Base-by-base conservation (phyloP, 2,113 vertebrate genomes). In the Oncorhynchus gorbuscha region DNA sequence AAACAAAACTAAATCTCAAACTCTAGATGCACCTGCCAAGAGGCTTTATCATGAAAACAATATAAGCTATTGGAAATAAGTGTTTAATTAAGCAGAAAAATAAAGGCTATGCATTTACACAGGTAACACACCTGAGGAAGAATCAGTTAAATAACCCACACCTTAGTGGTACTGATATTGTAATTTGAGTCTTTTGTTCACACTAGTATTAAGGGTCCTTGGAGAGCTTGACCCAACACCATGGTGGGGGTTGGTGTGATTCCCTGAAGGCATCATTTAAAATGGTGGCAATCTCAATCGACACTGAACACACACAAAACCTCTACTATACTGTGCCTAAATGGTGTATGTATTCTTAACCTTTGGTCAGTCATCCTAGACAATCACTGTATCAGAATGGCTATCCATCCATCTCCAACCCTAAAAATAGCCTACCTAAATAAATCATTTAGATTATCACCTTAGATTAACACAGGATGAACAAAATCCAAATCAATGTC, bases 181-280 rank as follows among this genome's bases (percentile, higher is more conserved):
- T 55, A 72, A 80, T 77, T 75, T 49, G 69, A 82, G 69, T 65
- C 71, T 75, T 76, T 79, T 71, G 51, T 77, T 82, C 59, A 32
- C 68, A 32, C 62, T 66, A n/a, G 68, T 61, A 79, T 84, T 35
- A 69, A 66, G 72, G 76, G 85, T 88, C 90, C 86, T 70, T 74
- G 73, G 84, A 82, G 86, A 80, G 76, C 74, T 62, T 73, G 85
- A 88, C 90, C 86, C 91, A 83, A 80, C 80, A 85, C 79, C 70
- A 28, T 20, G 70, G 74, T 65, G 68, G 82, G 72, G 81, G 77
- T 72, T 74, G 81, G 77, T 77, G 78, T 77, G 78, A 28, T 28
- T 88, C 82, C 90, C 89, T 78, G 78, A 80, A 80, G 88, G 84
- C 79, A 80, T 86, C 84, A 73, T 89, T 90, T 89, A 91, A 93